Conservation (phyloP, 2,888 invertebrate genomes). For the Pseudanteris insignis region DNA sequence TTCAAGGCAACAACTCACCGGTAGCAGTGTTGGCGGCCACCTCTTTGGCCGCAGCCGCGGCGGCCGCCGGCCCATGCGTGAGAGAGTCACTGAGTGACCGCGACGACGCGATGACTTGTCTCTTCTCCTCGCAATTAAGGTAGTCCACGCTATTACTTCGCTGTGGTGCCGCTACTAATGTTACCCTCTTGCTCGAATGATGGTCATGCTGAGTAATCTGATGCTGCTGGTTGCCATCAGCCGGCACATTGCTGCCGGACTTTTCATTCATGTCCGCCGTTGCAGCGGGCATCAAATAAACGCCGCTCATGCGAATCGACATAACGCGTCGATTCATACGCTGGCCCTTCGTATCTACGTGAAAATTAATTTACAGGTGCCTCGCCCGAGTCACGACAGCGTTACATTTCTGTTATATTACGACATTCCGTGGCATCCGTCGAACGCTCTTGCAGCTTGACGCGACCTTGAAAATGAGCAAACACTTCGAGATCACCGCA, state of each 20-base stretch:
- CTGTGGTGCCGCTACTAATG: constrained; percentile 73
- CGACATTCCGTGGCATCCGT: too few relatives aligned
- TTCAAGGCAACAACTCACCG: constrained; percentile 52
- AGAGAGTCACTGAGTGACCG: constrained; percentile 86
- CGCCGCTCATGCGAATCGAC: constrained; percentile 65
- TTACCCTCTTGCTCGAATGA: constrained; percentile 70
- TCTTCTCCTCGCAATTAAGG: constrained; percentile 90
- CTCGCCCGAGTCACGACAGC: constrained; percentile 6
- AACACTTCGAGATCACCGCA: constrained; percentile 16
- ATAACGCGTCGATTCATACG: constrained; percentile 48
- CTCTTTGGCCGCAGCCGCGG: constrained; percentile 68
- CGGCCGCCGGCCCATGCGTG: constrained; percentile 74
- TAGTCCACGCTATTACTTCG: constrained; percentile 87
- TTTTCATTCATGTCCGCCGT: constrained; percentile 50
- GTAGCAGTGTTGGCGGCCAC: constrained; percentile 67
- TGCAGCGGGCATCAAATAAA: constrained; percentile 61
- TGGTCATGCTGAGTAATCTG: constrained; percentile 54
- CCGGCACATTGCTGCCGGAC: constrained; percentile 43
- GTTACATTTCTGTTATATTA: background rate
- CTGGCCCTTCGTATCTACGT: background rate
- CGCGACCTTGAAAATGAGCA: too few relatives aligned
- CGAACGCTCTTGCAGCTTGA: background rate
- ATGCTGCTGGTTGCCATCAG: constrained; percentile 45
- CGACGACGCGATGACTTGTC: constrained; percentile 86
- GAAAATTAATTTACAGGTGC: constrained; percentile 8